Conservation (phyloP, 2,113 vertebrate genomes). For the Strigops habroptila region DNA sequence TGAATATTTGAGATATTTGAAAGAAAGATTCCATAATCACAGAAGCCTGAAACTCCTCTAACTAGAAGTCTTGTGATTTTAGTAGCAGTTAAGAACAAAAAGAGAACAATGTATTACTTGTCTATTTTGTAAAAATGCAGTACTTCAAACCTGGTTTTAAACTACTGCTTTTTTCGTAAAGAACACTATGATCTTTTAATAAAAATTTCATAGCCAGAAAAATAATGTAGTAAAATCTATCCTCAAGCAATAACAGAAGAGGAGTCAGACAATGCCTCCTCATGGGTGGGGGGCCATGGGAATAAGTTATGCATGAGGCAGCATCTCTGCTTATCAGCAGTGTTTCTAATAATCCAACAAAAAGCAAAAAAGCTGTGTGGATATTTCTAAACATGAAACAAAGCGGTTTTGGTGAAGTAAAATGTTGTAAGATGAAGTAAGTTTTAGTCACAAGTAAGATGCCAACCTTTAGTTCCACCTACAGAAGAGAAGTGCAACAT, state of each 20-base stretch:
- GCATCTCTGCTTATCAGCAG: not conserved
- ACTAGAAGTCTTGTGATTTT: not conserved
- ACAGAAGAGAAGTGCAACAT: not conserved
- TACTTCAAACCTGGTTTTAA: not conserved
- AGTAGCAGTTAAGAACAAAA: not conserved
- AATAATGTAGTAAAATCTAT: not conserved
- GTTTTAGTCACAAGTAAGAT: not conserved
- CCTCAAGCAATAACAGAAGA: not conserved
- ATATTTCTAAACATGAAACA: fast-evolving
- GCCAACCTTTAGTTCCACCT: not conserved
- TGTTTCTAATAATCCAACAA: not conserved
- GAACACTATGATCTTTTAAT: not conserved
- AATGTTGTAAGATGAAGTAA: not conserved
- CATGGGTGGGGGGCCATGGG: fast-evolving
- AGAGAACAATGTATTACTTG: not conserved
- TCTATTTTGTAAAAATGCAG: not conserved
- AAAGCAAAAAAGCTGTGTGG: not conserved
- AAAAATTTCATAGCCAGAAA: not conserved
- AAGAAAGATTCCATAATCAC: not conserved
- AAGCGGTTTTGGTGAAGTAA: not conserved
- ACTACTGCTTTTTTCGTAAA: not conserved
- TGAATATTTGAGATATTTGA: not conserved
- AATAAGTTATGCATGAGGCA: fast-evolving
- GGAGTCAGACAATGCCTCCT: not conserved
- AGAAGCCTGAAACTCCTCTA: not conserved